phyloP scores from a whole-genome alignment of 2,888 invertebrate genomes.

The Leptura quadrifasciata region DNA sequence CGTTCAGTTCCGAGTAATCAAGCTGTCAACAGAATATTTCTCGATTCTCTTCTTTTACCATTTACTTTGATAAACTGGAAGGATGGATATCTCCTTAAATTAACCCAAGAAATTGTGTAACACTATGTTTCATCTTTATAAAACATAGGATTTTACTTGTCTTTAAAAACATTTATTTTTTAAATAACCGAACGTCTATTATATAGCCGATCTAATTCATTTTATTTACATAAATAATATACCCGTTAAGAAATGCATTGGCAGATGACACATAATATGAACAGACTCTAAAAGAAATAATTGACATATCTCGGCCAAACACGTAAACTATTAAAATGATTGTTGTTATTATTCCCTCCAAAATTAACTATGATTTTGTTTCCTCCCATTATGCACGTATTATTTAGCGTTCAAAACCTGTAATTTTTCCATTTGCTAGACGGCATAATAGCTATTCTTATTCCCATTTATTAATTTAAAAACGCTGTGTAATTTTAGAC shows the following conservation, averaged over 20 bases:
- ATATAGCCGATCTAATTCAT: background rate
- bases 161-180: no score
- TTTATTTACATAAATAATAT: background rate
- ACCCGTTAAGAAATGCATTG: background rate
- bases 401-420: conserved; percentile 14
- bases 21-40: no score
- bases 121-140: no score
- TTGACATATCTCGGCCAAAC: background rate
- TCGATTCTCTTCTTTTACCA: no score
- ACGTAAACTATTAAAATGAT: conserved; percentile 12
- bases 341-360: conserved; percentile 14
- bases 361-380: conserved; percentile 7
- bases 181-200: no score
- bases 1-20: no score
- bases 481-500: conserved; percentile 15
- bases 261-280: background rate
- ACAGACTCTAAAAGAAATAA: background rate
- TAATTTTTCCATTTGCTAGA: conserved; percentile 29
- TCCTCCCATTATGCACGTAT: conserved; percentile 5
- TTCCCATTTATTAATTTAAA: conserved; percentile 24
- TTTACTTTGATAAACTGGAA: no score
- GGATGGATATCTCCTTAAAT: no score
- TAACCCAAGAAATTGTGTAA: no score
- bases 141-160: no score
- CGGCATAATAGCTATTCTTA: conserved; percentile 24